These are phyloP conservation scores for Eriosoma lanigerum DNA, from an alignment of 1,140 invertebrate genomes.

Conservation along the genomic window DNA sequence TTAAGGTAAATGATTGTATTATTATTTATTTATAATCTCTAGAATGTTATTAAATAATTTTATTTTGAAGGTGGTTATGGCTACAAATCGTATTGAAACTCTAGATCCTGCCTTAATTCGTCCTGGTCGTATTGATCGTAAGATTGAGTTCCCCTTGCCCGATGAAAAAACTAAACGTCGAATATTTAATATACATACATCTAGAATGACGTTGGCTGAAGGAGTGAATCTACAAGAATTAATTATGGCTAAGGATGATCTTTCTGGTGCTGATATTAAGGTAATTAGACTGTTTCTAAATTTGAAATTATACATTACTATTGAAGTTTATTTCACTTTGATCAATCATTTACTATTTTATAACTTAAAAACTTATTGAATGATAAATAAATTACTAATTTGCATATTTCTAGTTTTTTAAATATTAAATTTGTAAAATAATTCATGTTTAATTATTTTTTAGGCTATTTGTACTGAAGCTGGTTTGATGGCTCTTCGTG, in stretches of 20 bases:
- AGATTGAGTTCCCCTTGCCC: slow-evolving; percentile 98
- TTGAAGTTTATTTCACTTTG: background rate
- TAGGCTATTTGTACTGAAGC: slow-evolving; percentile 99
- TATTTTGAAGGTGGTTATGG: slow-evolving; percentile 88
- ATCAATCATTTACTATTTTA: background rate
- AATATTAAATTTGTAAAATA: background rate
- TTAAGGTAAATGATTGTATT: slow-evolving; percentile 48
- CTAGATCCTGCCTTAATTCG: slow-evolving; percentile 97
- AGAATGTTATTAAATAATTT: background rate
- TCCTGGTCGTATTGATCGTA: slow-evolving; percentile 97
- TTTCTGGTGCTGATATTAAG: slow-evolving; percentile 94
- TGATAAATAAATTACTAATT: background rate
- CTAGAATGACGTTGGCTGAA: slow-evolving; percentile 93
- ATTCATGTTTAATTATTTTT: slow-evolving; percentile 52
- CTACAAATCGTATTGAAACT: slow-evolving; percentile 99
- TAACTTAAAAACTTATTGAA: background rate
- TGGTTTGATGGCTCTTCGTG: slow-evolving; percentile 94
- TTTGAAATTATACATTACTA: background rate
- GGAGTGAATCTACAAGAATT: slow-evolving; percentile 98
- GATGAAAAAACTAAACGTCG: slow-evolving; percentile 98
- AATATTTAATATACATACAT: slow-evolving; percentile 98
- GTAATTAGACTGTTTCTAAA: slow-evolving; percentile 58
- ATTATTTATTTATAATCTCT: background rate
- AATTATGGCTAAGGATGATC: slow-evolving; percentile 99
- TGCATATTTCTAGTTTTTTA: background rate